Evolutionary conservation across 1,140 invertebrate genomes (phyloP).

Genomic region (Medauroidea extradentata): DNA sequence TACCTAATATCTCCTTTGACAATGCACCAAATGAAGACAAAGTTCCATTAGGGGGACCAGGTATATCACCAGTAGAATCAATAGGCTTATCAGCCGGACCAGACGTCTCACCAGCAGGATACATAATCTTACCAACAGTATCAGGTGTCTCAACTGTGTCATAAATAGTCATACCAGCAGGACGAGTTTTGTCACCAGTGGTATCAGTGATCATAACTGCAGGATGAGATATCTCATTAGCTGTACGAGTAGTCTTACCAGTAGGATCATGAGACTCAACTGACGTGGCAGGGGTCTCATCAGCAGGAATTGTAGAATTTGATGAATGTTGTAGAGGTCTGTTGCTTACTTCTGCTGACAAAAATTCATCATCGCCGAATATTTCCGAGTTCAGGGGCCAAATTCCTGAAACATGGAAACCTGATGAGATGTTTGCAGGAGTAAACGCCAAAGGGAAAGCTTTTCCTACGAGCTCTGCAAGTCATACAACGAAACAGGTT

Average conservation of each 20-base stretch:
- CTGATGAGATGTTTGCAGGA: slow-evolving; percentile 32
- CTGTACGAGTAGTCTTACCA: background rate
- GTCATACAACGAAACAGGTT: slow-evolving; percentile 31
- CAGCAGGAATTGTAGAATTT: background rate
- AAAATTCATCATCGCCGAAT: slow-evolving; percentile 38
- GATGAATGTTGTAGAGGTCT: slow-evolving; percentile 18
- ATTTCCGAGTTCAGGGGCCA: slow-evolving; percentile 35
- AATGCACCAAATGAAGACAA: background rate
- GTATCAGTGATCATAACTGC: background rate
- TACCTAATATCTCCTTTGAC: background rate
- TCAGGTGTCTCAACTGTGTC: too few species aligned
- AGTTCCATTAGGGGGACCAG: background rate
- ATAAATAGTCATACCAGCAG: background rate
- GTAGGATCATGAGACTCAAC: too few species aligned
- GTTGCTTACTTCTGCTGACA: slow-evolving; percentile 34
- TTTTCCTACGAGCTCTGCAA: slow-evolving; percentile 26
- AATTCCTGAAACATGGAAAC: slow-evolving; percentile 33
- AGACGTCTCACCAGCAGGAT: too few species aligned
- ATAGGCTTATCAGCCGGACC: too few species aligned
- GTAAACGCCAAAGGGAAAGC: slow-evolving; percentile 26
- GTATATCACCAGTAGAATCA: too few species aligned
- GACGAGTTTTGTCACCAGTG: background rate
- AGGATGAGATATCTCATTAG: background rate
- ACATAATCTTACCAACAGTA: too few species aligned
- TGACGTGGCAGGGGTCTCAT: too few species aligned